A percentile compares a stretch with the other conserved stretches of the same genome.
phyloP scores from a whole-genome alignment of 1,140 invertebrate species.

The Diorhabda sublineata region DNA sequence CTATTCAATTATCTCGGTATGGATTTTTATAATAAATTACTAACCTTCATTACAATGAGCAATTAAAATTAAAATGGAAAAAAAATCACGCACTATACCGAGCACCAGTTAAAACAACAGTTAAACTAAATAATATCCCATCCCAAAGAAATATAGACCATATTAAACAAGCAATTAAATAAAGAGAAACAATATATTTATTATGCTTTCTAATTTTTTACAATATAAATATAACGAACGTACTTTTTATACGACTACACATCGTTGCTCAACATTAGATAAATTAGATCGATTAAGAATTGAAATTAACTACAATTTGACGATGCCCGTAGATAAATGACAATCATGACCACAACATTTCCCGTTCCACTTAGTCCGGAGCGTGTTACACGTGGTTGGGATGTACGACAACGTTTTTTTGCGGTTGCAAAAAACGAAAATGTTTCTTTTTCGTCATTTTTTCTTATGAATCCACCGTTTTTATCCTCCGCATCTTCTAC shows the following conservation, averaged over 20 bases:
- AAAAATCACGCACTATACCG: neutral
- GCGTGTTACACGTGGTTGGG: no score
- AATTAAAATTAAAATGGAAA: slow-evolving; percentile 1
- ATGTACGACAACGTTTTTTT: no score
- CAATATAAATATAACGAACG: slow-evolving; percentile 24
- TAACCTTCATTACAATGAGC: slow-evolving; percentile 5
- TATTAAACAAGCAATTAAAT: slow-evolving; percentile 8
- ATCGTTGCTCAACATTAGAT: slow-evolving; percentile 11
- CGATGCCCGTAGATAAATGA: no score
- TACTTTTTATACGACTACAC: slow-evolving; percentile 24
- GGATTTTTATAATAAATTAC: slow-evolving; percentile 4
- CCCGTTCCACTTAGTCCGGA: no score
- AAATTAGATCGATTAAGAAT: slow-evolving; percentile 1
- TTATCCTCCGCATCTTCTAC: no score
- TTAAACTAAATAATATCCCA: slow-evolving; percentile 10
- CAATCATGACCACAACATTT: no score
- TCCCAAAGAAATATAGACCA: slow-evolving; percentile 9
- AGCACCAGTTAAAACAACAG: neutral
- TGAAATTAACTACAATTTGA: no score
- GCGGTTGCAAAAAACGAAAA: no score
- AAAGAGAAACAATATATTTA: slow-evolving; percentile 19
- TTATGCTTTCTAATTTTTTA: slow-evolving; percentile 43
- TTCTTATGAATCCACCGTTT: no score
- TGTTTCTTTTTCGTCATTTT: no score
- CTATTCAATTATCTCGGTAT: no score